Evolutionary conservation across 1,140 invertebrate species (phyloP).

Genomic region (Panagrolaimus sp.): DNA sequence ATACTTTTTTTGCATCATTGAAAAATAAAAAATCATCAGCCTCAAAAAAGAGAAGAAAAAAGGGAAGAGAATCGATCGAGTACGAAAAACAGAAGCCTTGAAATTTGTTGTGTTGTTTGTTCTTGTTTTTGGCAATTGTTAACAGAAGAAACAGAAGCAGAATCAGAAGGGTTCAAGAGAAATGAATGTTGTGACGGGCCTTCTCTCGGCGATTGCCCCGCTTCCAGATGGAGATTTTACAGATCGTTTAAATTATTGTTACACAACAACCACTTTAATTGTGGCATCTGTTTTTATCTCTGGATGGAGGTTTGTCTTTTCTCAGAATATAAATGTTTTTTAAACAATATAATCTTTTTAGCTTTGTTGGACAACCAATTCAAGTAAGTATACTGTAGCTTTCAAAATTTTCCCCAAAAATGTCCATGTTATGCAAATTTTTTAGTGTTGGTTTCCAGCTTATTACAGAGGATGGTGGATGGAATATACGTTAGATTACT

Average conservation of each 20-base stretch:
- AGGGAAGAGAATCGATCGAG: no score
- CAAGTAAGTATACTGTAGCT: slow-evolving; percentile 23
- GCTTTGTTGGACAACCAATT: slow-evolving; percentile 55
- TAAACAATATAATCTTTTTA: slow-evolving; percentile 20
- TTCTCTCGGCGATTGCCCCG: slow-evolving; percentile 53
- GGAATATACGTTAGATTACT: slow-evolving; percentile 59
- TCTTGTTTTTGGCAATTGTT: no score
- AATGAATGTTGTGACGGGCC: slow-evolving; percentile 56
- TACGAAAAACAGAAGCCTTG: no score
- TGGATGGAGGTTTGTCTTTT: slow-evolving; percentile 53
- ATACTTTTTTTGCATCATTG: no score
- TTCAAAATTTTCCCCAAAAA: neutral
- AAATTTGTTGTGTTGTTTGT: no score
- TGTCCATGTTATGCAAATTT: neutral
- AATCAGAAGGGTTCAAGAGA: no score
- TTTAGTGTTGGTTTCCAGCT: slow-evolving; percentile 56
- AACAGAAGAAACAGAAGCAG: no score
- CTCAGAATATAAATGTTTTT: neutral
- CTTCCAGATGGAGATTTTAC: slow-evolving; percentile 56
- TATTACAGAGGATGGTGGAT: slow-evolving; percentile 59
- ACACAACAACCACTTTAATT: slow-evolving; percentile 54
- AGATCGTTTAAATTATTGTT: slow-evolving; percentile 54
- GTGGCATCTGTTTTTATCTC: slow-evolving; percentile 55
- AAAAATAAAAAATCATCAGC: no score
- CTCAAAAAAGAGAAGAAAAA: no score